Conservation (phyloP, 2,888 invertebrate genomes). For the Apotomis betuletana region DNA sequence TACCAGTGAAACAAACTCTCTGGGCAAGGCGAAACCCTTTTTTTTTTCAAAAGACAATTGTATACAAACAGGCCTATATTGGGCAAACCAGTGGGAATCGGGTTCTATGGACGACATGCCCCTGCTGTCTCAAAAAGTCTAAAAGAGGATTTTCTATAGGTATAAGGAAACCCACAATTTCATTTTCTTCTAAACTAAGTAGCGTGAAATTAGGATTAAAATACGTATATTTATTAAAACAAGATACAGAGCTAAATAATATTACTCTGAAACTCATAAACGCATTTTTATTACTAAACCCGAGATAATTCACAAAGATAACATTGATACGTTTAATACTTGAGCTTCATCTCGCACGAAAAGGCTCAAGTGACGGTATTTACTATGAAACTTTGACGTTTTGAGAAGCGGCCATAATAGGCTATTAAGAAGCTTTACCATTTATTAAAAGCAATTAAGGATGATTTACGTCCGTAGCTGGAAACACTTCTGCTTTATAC, state of each 20-base stretch:
- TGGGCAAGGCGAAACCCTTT: no score
- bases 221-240: not conserved
- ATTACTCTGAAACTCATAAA: slow-evolving; percentile 12
- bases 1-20: no score
- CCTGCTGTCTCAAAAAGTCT: no score
- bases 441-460: slow-evolving; percentile 8
- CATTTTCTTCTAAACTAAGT: no score
- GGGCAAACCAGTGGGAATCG: no score
- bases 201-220: not conserved
- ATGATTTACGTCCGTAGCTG: slow-evolving; percentile 10
- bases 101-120: no score
- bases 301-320: slow-evolving; percentile 43
- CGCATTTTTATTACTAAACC: slow-evolving; percentile 31
- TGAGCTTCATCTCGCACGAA: slow-evolving; percentile 23
- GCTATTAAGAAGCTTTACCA: not conserved
- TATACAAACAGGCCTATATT: no score
- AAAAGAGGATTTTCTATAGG: no score
- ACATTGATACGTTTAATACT: slow-evolving; percentile 43
- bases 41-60: no score
- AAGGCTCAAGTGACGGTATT: slow-evolving; percentile 28
- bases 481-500: slow-evolving; percentile 8
- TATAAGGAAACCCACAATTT: no score
- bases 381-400: slow-evolving; percentile 1
- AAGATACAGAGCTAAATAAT: not conserved
- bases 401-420: not conserved